Percentiles rank a stretch among this genome's conserved stretches.
Evolutionary conservation across 2,113 vertebrate species (phyloP).

Genomic region (Thamnophis sirtalis): DNA sequence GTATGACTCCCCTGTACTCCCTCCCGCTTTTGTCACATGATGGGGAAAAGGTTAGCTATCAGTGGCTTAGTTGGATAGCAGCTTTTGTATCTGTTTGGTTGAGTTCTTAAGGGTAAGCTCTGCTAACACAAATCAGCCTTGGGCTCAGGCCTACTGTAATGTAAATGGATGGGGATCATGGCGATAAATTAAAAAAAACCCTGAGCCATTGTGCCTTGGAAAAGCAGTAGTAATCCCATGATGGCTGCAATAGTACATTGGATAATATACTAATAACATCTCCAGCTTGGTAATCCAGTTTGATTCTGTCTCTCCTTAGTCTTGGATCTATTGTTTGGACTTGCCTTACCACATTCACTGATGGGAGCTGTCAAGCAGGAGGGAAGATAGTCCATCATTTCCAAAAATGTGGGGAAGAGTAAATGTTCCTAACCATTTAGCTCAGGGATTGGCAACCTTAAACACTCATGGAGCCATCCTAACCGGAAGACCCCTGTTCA

Average conservation of each 20-base stretch:
- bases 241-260: not conserved
- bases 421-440: not conserved
- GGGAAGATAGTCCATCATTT: not conserved
- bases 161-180: fast-evolving
- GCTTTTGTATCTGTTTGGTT: not conserved
- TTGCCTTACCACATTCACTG: not conserved
- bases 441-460: too few species aligned
- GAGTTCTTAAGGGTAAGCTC: not conserved
- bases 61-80: not conserved
- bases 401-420: not conserved
- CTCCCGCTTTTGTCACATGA: too few species aligned
- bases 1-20: too few species aligned
- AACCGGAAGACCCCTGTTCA: too few species aligned
- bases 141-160: not conserved
- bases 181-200: not conserved
- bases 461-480: too few species aligned
- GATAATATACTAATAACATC: not conserved
- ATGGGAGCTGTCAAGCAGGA: not conserved
- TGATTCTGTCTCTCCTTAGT: not conserved
- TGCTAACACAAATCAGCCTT: not conserved
- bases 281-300: not conserved
- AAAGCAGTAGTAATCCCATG: not conserved
- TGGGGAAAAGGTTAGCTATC: too few species aligned
- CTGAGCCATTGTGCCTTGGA: not conserved
- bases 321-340: not conserved